Base-by-base conservation (phyloP, 2,888 invertebrate species). In the Campaea margaritaria region DNA sequence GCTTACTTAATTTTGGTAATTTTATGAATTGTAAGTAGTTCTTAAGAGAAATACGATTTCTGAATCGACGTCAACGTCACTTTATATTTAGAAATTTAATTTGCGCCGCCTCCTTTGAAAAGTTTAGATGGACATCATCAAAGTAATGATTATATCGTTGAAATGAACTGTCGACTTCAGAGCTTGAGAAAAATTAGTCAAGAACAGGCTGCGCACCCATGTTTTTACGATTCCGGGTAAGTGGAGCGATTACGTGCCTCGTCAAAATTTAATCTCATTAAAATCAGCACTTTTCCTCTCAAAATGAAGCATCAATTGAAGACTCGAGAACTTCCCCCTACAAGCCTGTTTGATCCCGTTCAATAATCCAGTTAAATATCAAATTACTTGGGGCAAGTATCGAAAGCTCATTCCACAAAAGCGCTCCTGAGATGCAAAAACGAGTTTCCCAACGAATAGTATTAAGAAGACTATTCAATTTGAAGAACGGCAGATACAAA, bases 321-420 rank as follows among this genome's bases (percentile, higher is more conserved):
- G 39, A 28, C 16, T 36, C 39, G 47, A 47, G 39, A 51, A 42
- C 36, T 39, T 38, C 8, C 27, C 48, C 50, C 50, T 36, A 34
- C 31, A 53, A 55, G 55, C 47, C 51, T 47, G 46, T 55, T 52
- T 52, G 55, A 61, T 55, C 55, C 28, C 45, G 27, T 56, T 55
- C 43, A 64, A 53, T 63, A 66, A 66, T 58, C 61, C 58, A 61
- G 55, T 61, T 50, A 61, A 61, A 60, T 64, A 64, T 64, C 53
- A 60, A 58, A 57, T 64, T 54, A 60, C 57, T 60, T 46, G 21
- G 36, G 27, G 31, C 44, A 64, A 64, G 60, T 60, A 52, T 60
- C 58, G 54, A 51, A 41, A 55, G 58, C 41, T 55, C 57, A 51
- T 60, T 60, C 41, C 46, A 47, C 47, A 51, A 55, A 59, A 59